Base-by-base conservation (phyloP, 2,888 invertebrate genomes). In the Chloroclystis v-ata region DNA sequence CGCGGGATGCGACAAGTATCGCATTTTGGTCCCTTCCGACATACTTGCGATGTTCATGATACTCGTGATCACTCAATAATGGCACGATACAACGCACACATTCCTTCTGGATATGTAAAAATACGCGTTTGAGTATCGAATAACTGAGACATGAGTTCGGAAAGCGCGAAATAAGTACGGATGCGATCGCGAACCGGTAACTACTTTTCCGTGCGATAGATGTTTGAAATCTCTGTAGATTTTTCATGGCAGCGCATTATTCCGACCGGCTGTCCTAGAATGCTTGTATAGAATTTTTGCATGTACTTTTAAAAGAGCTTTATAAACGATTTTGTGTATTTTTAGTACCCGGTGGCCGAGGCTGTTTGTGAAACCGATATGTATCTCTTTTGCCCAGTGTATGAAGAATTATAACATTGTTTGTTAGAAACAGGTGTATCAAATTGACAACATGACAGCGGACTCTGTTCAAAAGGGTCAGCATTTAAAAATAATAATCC, bases 181-280 rank as follows among this genome's bases (percentile, higher is more conserved):
- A 78, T 75, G 78, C 74, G 80, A 83, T 83, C 74, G 71, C 64
- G 60, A 64, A 75, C 86, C 86, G 84, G 86, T 86, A 86, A 87
- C 85, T 85, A 82, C 82, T 78, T 80, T 83, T 82, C 83, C 82
- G 79, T 67, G 66, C 69, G 81, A 82, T 81, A 82, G 54, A 80
- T 78, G 75, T 67, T 64, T 61, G 61, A 69, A 73, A 80, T 75
- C 69, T 60, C 9, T 9, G 8, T 33, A 16, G 20, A 20, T 20
- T 20, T 20, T 20, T 4, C 20, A 20, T 20, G 20, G 20, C 20
- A 20, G 5, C 20, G 20, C 20, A 20, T 20, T 20, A 20, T 20
- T 2, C 5, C 20, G 3, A 5, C 5, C 20, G 3, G 20, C 5
- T 20, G 2, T 20, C 20, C 2, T 20, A 20, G 20, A 20, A 20